phyloP scores from a whole-genome alignment of 2,888 invertebrate species.

The Noctua pronuba region DNA sequence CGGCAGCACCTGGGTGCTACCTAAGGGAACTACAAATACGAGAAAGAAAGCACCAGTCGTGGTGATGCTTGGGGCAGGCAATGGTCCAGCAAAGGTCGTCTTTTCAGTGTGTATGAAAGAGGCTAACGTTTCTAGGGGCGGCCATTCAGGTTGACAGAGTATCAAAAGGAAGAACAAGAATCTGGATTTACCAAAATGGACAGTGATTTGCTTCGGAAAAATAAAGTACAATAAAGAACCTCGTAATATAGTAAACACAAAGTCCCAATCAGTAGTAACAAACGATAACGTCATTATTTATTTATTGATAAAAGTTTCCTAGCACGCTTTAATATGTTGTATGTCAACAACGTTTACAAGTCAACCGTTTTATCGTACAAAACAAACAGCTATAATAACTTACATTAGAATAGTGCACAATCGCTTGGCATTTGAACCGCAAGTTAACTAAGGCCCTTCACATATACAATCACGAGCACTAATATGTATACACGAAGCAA shows the following conservation, averaged over 20 bases:
- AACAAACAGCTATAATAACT: constrained; percentile 16
- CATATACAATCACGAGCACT: not conserved
- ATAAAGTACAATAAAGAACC: not conserved
- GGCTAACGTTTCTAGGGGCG: not conserved
- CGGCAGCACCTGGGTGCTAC: not conserved
- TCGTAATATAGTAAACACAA: constrained; percentile 3
- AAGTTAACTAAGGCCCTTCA: constrained; percentile 35
- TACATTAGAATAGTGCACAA: constrained; percentile 28
- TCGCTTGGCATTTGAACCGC: constrained; percentile 41
- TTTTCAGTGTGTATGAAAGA: not conserved
- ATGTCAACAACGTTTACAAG: constrained; percentile 27
- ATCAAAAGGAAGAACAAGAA: not conserved
- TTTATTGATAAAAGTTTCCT: constrained; percentile 6
- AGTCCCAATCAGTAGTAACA: constrained; percentile 25
- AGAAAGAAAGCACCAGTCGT: not conserved
- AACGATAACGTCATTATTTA: constrained; percentile 26
- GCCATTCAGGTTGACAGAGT: not conserved
- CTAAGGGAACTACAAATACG: not conserved
- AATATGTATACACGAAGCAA: not conserved
- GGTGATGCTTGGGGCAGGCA: not conserved
- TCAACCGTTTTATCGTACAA: constrained; percentile 22
- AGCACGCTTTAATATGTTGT: constrained; percentile 15
- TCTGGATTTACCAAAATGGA: not conserved
- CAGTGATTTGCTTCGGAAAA: too few species aligned
- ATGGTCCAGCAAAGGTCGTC: too few species aligned